Percentiles rank a stretch among this genome's conserved stretches.
phyloP scores from a whole-genome alignment of 2,113 vertebrate genomes.

The Barnardius zonarius region DNA sequence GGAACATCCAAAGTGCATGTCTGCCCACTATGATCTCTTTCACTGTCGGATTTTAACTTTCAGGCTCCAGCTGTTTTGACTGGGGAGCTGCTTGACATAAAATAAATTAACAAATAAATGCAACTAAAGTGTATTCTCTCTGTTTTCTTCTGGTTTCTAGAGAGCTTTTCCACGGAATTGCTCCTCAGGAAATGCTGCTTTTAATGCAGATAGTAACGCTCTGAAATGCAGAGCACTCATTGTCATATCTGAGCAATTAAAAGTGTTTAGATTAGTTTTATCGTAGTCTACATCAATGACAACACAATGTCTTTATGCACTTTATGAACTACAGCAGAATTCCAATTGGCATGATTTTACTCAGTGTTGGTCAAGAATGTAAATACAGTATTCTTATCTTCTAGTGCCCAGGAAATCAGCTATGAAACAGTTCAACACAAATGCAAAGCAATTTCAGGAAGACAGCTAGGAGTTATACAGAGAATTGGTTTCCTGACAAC shows the following conservation, averaged over 20 bases:
- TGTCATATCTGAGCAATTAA: background rate
- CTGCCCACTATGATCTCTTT: background rate
- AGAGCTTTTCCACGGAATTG: background rate
- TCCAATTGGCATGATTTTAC: background rate
- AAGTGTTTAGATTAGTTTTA: background rate
- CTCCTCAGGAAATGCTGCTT: background rate
- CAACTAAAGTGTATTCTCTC: background rate
- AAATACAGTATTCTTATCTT: background rate
- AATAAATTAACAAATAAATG: slow-evolving; percentile 14
- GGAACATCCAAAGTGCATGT: background rate
- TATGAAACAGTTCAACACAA: background rate
- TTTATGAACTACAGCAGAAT: background rate
- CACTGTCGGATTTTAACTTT: slow-evolving; percentile 22
- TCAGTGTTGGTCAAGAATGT: background rate
- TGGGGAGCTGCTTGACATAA: background rate
- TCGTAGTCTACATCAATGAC: background rate
- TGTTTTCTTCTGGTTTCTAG: background rate
- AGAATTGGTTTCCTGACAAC: background rate
- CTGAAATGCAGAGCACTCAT: background rate
- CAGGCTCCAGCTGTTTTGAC: slow-evolving; percentile 14
- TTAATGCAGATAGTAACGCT: background rate
- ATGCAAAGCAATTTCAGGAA: background rate
- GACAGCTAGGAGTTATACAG: background rate
- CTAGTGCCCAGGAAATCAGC: background rate
- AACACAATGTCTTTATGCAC: background rate